These are phyloP conservation scores for Ariopsis seemanni DNA, from an alignment of 2,113 vertebrate species.

Conservation along the genomic window DNA sequence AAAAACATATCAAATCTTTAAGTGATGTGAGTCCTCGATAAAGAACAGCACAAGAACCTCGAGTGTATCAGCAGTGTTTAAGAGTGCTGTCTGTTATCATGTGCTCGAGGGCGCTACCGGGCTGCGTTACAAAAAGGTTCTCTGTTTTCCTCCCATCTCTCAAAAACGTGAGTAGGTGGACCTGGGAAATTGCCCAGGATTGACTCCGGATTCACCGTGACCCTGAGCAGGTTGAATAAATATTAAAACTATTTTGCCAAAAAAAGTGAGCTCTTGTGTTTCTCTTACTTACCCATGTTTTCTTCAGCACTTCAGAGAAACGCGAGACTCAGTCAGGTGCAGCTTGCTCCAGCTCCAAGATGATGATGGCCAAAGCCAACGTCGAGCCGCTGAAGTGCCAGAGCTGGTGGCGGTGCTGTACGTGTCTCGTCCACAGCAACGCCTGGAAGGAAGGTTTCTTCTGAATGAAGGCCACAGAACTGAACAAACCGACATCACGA, in stretches of 20 bases:
- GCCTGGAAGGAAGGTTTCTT: constrained; percentile 88
- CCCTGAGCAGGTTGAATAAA: neutral
- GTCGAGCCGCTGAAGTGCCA: constrained; percentile 97
- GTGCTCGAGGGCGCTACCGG: neutral
- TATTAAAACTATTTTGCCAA: neutral
- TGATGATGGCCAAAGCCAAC: constrained; percentile 95
- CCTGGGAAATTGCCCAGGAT: neutral
- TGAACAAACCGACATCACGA: constrained; percentile 55
- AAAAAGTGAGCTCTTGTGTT: neutral
- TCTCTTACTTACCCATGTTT: constrained; percentile 81
- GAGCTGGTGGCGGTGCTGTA: constrained; percentile 98
- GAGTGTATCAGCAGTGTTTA: no score
- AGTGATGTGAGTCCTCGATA: neutral
- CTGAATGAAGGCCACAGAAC: constrained; percentile 84
- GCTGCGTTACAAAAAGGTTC: neutral
- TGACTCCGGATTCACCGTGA: neutral
- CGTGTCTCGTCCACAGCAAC: constrained; percentile 90
- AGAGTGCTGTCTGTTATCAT: no score
- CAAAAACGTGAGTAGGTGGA: neutral
- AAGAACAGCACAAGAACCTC: no score
- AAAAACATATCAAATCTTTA: neutral
- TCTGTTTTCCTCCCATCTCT: neutral
- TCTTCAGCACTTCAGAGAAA: constrained; percentile 88
- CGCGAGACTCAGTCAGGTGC: constrained; percentile 82
- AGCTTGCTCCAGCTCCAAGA: constrained; percentile 90